Conservation (phyloP, 2,113 vertebrate species). For the Sakesphorus luctuosus region DNA sequence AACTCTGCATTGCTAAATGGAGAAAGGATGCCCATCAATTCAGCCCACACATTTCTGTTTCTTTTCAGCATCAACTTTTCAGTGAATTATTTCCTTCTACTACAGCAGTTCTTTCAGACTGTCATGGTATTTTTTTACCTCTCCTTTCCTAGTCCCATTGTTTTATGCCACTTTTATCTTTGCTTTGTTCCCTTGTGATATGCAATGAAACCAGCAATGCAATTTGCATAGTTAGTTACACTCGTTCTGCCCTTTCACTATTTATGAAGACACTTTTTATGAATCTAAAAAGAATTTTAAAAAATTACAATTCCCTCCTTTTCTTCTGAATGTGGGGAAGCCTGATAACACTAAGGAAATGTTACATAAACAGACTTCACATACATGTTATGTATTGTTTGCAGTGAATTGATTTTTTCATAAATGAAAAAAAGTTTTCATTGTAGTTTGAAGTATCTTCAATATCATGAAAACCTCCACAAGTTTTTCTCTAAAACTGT, state of each 20-base stretch:
- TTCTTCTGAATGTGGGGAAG: not conserved
- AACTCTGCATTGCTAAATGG: slow-evolving; percentile 23
- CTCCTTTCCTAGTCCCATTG: not conserved
- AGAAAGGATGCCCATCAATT: not conserved
- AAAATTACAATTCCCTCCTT: not conserved
- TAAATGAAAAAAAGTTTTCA: not conserved
- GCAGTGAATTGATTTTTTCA: not conserved
- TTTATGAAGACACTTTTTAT: not conserved
- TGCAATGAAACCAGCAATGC: not conserved
- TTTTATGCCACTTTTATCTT: slow-evolving; percentile 24
- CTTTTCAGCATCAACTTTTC: slow-evolving; percentile 25
- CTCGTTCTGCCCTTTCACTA: not conserved
- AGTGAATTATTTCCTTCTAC: not conserved
- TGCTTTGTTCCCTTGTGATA: not conserved
- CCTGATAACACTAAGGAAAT: not conserved
- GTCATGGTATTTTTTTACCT: not conserved
- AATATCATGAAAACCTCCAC: not conserved
- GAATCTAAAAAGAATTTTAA: not conserved
- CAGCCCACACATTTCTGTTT: slow-evolving; percentile 28
- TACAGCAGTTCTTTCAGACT: not conserved
- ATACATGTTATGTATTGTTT: not conserved
- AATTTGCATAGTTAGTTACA: slow-evolving; percentile 19
- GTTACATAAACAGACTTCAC: not conserved
- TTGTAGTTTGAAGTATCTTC: not conserved
- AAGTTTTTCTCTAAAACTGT: not conserved